Evolutionary conservation across 2,888 invertebrate genomes (phyloP).

Genomic region (Scaptomyza flava): DNA sequence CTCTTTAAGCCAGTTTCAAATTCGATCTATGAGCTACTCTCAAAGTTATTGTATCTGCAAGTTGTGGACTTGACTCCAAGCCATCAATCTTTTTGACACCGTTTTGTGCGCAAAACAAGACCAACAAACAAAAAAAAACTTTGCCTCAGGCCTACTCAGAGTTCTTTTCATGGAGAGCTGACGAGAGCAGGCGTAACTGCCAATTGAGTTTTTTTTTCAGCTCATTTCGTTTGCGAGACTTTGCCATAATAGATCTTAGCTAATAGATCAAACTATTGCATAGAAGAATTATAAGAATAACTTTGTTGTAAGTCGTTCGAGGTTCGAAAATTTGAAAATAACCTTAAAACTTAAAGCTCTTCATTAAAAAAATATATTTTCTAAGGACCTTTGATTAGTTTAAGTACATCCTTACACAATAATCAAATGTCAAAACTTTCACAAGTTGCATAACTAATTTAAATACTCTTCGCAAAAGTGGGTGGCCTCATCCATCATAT

Average conservation of each 20-base stretch:
- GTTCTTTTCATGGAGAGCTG: constrained; percentile 20
- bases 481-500: constrained; percentile 44
- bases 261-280: constrained; percentile 30
- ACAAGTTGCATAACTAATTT: constrained; percentile 31
- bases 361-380: no score
- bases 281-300: not conserved
- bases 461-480: no score
- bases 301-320: no score
- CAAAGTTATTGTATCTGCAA: not conserved
- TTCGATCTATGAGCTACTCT: constrained; percentile 63
- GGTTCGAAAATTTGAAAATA: no score
- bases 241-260: constrained; percentile 20
- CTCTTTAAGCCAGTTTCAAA: constrained; percentile 67
- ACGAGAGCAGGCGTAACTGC: constrained; percentile 50
- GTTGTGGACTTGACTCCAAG: constrained; percentile 43
- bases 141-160: constrained; percentile 3
- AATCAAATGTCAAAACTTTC: constrained; percentile 37
- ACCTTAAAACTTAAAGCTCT: no score
- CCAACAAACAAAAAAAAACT: constrained; percentile 22
- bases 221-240: constrained; percentile 30
- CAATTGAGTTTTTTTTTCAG: constrained; percentile 55
- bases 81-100: constrained; percentile 84
- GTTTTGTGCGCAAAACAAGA: constrained; percentile 60
- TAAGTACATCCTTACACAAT: not conserved
- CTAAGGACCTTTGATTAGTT: no score